Percentiles rank a stretch among this genome's conserved stretches.
phyloP scores from a whole-genome alignment of 2,888 invertebrate genomes.

The Phasia obesa region DNA sequence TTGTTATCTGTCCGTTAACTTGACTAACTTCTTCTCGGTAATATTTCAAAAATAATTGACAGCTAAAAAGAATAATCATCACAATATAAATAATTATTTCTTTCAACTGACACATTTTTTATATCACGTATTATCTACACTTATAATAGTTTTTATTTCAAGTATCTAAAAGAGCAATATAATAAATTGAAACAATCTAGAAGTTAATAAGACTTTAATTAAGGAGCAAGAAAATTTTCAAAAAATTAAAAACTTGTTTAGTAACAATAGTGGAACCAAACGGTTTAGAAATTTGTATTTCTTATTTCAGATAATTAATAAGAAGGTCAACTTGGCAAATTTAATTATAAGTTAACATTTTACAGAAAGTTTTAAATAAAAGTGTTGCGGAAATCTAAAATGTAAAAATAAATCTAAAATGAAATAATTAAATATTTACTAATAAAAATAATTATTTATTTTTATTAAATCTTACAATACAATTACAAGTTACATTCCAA shows the following conservation, averaged over 20 bases:
- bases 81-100: slow-evolving; percentile 8
- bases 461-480: too few relatives aligned
- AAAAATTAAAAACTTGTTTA: background rate
- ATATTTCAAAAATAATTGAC: slow-evolving; percentile 60
- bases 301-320: too few relatives aligned
- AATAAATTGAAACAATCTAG: slow-evolving; percentile 24
- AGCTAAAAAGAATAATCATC: slow-evolving; percentile 42
- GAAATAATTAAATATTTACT: too few relatives aligned
- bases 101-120: background rate
- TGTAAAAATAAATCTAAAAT: too few relatives aligned
- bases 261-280: background rate
- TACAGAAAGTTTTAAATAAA: too few relatives aligned
- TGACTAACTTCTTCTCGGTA: slow-evolving; percentile 11
- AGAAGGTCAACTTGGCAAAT: too few relatives aligned
- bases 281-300: too few relatives aligned
- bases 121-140: background rate
- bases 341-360: too few relatives aligned
- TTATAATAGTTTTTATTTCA: background rate
- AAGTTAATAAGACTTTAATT: slow-evolving; percentile 51
- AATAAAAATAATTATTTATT: too few relatives aligned
- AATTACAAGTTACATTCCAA: too few relatives aligned
- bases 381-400: too few relatives aligned
- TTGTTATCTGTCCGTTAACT: too few relatives aligned
- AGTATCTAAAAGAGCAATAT: background rate
- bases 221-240: background rate